Evolutionary conservation across 1,140 invertebrate genomes (phyloP).

Genomic region (Eueides isabella): DNA sequence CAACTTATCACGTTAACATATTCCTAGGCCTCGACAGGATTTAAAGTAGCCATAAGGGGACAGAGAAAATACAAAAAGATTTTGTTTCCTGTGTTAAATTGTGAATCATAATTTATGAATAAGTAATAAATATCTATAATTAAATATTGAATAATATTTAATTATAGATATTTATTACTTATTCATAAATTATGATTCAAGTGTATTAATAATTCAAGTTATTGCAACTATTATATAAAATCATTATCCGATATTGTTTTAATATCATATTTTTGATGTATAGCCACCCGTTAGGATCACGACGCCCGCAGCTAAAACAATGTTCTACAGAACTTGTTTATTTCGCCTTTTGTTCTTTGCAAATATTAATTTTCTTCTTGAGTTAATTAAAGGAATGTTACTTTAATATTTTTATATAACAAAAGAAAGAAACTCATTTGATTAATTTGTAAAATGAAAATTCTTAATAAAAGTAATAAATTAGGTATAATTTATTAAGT

Average conservation of each 20-base stretch:
- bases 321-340: not conserved
- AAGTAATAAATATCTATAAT: no score
- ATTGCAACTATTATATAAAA: no score
- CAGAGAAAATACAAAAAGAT: no score
- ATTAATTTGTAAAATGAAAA: not conserved
- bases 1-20: no score
- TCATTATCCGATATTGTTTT: not conserved
- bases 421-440: not conserved
- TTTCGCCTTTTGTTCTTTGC: conserved; percentile 1
- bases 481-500: not conserved
- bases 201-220: no score
- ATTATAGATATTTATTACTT: no score
- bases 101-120: no score
- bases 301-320: not conserved
- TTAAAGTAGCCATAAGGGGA: no score
- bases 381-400: not conserved
- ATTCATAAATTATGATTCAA: no score
- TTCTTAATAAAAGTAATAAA: not conserved
- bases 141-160: no score
- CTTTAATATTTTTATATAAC: not conserved
- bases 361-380: not conserved
- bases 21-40: no score
- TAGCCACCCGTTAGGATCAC: not conserved
- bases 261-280: not conserved
- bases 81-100: no score